Base-by-base conservation (phyloP, 64 coral and sea anemone species). In the Pocillopora damicornis region DNA sequence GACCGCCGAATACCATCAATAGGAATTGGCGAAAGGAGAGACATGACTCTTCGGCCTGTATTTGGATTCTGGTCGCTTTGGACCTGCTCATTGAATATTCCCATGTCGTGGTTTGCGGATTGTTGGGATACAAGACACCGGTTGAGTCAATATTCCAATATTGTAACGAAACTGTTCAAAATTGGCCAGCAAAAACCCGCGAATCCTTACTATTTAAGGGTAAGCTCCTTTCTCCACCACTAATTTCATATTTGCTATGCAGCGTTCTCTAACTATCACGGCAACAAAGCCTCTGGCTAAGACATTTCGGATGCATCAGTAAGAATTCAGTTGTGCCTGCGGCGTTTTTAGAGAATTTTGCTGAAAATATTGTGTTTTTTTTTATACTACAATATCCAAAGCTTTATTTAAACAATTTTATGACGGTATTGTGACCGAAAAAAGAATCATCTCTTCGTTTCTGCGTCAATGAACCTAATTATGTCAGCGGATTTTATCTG, bases 1-100 rank as follows among this genome's bases (percentile, higher is more conserved):
- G 81, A 85, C 25, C 14, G 20, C 9, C 81, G 65, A 57, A 13
- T 85, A 72, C 81, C 81, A 6, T 58, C 81, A 14, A 51, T 85
- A 66, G 64, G 2, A 0, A 38, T 85, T 85, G 81, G 81, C 1
- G 37, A n/a, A 12, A 17, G 2, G 37, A 58, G 37, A 58, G 20
- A 85, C 25, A 85, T 58, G 11, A 25, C 63, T 0, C 14, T 73
- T 37, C 10, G 8, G 1, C 42, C 42, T 4, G 42, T 51, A 51
- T 72, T 34, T 42, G 0, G 1, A 0, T 4, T 23, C n/a, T 85
- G 63, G 64, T 0, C n/a, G 8, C 9, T 1, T 4, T 85, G 81
- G 80, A 72, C 20, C 1, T 85, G 81, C n/a, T 57, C 81, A 9
- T 57, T 85, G 81, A 14, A 85, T 58, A 8, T 72, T 20, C 17